Evolutionary conservation across 2,113 vertebrate species (phyloP).

Genomic region (Lota lota): DNA sequence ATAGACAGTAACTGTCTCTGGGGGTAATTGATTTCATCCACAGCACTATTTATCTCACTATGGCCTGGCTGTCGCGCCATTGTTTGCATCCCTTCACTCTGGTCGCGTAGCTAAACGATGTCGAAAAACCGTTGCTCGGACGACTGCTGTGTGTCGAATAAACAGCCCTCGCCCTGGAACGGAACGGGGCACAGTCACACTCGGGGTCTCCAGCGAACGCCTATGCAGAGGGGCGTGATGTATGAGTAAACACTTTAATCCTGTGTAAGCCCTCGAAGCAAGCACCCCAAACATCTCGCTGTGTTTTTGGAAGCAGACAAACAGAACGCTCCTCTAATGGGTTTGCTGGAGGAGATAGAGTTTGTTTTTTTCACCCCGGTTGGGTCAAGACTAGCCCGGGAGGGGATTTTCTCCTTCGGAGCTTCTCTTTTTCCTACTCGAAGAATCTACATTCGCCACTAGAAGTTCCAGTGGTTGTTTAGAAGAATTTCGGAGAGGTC

Average conservation of each 20-base stretch:
- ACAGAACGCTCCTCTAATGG: conserved; percentile 56
- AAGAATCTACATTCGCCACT: conserved; percentile 42
- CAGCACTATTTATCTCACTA: conserved; percentile 22
- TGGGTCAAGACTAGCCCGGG: conserved; percentile 42
- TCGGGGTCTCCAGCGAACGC: conserved; percentile 43
- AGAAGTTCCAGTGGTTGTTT: conserved; percentile 7
- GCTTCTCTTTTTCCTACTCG: conserved; percentile 35
- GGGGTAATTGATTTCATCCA: not conserved
- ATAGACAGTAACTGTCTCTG: too few species aligned
- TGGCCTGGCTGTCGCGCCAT: conserved; percentile 38
- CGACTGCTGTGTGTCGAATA: conserved; percentile 37
- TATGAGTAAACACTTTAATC: conserved; percentile 72
- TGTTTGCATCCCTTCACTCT: conserved; percentile 45
- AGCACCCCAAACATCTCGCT: conserved; percentile 39
- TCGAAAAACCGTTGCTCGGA: conserved; percentile 38
- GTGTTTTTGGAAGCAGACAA: conserved; percentile 54
- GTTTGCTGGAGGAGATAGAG: conserved; percentile 60
- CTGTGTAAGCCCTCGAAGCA: conserved; percentile 55
- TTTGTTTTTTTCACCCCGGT: conserved; percentile 48
- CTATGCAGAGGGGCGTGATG: conserved; percentile 53
- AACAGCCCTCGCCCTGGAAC: conserved; percentile 37
- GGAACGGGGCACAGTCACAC: conserved; percentile 2
- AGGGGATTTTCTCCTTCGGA: conserved; percentile 44
- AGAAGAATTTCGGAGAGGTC: conserved; percentile 10
- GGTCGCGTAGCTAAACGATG: conserved; percentile 37